Base-by-base conservation (phyloP, 2,113 vertebrate species). In the Pampusana beccarii region DNA sequence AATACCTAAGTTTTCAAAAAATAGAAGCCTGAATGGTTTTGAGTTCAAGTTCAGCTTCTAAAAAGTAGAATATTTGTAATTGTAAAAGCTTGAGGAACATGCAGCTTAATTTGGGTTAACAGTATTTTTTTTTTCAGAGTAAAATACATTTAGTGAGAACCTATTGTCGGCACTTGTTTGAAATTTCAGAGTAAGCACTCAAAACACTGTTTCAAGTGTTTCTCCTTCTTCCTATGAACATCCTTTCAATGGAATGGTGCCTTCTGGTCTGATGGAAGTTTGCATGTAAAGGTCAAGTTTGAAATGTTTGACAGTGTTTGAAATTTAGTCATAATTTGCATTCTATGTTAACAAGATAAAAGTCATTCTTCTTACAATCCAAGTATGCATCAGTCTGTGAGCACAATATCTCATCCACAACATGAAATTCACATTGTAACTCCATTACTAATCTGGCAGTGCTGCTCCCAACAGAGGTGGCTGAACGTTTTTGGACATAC, bases 221-320 rank as follows among this genome's bases (percentile, higher is more conserved):
- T 75, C 81, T 81, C 64, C 46, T 83, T 62, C 38, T 80, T 93
- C 79, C 71, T 67, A 61, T 71, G 40, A 93, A 69, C 31, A 86
- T 65, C 70, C 25, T 90, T 88, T 72, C 28, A 62, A 12, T 34
- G 42, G 34, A 92, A 80, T 48, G 16, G n/a, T 77, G 54, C 51
- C 72, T 67, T 66, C 28, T 48, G 3, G 20, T 71, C 88, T 51
- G 42, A 25, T 86, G 48, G 38, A 48, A 85, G 46, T 75, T 94
- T 82, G 34, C 36, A 91, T 33, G 20, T 50, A 80, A 90, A 95
- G 72, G 80, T 83, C 92, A 81, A 92, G 19, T 58, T 38, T 94
- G 64, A 90, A 88, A 88, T 60, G 51, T 73, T 58, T 70, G 64
- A 66, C n/a, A 80, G 11, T 29, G 51, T 56, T 90, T 86, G 58